A percentile compares a stretch with the other conserved stretches of the same genome.
phyloP scores from a whole-genome alignment of 1,140 invertebrate genomes.

The Amphibalanus amphitrite region DNA sequence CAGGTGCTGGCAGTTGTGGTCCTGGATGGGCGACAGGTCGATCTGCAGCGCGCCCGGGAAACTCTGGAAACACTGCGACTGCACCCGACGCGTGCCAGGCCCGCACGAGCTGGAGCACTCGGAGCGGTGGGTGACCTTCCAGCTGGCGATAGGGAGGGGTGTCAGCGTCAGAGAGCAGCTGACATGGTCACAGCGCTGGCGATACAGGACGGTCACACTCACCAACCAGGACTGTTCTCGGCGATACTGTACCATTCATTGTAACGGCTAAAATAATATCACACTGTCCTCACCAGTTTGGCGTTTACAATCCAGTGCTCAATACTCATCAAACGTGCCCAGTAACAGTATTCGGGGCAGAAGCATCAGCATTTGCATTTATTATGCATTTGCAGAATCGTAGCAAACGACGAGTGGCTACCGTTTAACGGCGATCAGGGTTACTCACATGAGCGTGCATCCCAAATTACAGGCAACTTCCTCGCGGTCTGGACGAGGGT shows the following conservation, averaged over 20 bases:
- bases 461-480: neutral
- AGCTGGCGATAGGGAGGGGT: conserved; percentile 34
- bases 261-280: too few relatives aligned
- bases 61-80: conserved; percentile 29
- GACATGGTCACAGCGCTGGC: too few relatives aligned
- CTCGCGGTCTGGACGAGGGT: neutral
- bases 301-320: too few relatives aligned
- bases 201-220: too few relatives aligned
- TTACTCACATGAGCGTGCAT: conserved; percentile 2
- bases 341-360: too few relatives aligned
- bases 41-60: conserved; percentile 20
- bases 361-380: too few relatives aligned
- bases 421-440: neutral
- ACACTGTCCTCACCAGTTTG: too few relatives aligned
- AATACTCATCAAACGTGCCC: too few relatives aligned
- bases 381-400: too few relatives aligned
- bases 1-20: conserved; percentile 34
- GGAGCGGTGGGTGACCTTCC: conserved; percentile 30
- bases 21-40: conserved; percentile 25
- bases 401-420: too few relatives aligned
- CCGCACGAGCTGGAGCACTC: conserved; percentile 51
- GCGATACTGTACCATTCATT: too few relatives aligned
- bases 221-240: too few relatives aligned
- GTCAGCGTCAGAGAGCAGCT: neutral
- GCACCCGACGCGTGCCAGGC: conserved; percentile 36